phyloP scores from a whole-genome alignment of 2,113 vertebrate species.

The Oostethus manadensis region DNA sequence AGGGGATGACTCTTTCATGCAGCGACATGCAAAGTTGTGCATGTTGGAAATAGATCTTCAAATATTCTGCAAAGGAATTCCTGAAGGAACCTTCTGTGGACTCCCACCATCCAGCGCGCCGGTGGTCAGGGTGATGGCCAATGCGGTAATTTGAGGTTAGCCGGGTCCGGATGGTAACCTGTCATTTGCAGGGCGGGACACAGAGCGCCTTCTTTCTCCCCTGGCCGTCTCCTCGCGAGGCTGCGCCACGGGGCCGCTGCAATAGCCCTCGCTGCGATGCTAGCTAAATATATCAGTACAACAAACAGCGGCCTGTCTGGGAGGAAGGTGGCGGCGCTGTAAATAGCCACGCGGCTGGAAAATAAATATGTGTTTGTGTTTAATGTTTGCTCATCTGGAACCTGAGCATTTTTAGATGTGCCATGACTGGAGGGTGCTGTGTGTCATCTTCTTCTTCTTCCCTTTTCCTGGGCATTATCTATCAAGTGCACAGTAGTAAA shows the following conservation, averaged over 20 bases:
- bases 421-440: neutral
- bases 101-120: neutral
- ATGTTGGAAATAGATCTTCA: neutral
- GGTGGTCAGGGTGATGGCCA: conserved; percentile 27
- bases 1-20: no score
- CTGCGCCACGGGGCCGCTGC: conserved; percentile 57
- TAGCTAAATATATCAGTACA: conserved; percentile 70
- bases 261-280: conserved; percentile 65
- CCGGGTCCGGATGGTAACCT: conserved; percentile 59
- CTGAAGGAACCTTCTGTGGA: conserved; percentile 9
- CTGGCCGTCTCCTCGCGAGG: conserved; percentile 43
- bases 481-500: neutral
- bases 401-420: neutral
- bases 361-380: conserved; percentile 7
- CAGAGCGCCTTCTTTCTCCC: conserved; percentile 54
- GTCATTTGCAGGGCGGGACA: conserved; percentile 71
- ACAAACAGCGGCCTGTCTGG: conserved; percentile 71
- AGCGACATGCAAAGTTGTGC: neutral
- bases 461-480: neutral
- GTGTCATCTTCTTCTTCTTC: neutral
- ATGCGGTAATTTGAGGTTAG: conserved; percentile 68
- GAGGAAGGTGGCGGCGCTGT: neutral
- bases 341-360: conserved; percentile 1
- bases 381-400: conserved; percentile 4
- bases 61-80: conserved; percentile 8